These are phyloP conservation scores for Pseudobourletiella spinata DNA, from an alignment of 1,140 invertebrate genomes.

Conservation along the genomic window DNA sequence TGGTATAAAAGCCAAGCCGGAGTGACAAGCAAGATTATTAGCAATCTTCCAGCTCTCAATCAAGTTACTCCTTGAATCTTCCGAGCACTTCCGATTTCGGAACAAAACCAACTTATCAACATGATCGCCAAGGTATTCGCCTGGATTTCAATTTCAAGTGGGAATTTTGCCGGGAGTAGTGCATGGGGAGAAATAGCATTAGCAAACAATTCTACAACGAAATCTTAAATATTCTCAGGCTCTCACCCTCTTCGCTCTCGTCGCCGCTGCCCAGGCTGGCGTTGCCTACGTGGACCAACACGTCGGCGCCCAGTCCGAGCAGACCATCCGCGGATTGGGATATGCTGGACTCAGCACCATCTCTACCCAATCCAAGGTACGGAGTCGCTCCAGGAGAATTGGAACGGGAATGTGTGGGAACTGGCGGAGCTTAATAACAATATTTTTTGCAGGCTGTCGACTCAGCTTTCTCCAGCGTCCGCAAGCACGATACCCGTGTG, in stretches of 20 bases:
- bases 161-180: neutral
- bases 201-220: neutral
- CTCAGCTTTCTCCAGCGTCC: constrained; percentile 58
- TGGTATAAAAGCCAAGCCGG: no score
- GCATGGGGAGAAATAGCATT: neutral
- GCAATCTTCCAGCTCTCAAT: neutral
- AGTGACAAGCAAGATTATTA: no score
- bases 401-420: no score
- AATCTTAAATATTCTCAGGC: neutral
- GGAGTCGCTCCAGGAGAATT: no score
- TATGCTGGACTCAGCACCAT: constrained; percentile 4
- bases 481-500: constrained; percentile 53
- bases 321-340: constrained; percentile 14
- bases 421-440: no score
- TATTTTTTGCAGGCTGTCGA: constrained; percentile 41
- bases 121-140: neutral
- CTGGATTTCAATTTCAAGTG: neutral
- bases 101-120: neutral
- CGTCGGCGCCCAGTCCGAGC: constrained; percentile 18
- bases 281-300: neutral
- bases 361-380: constrained; percentile 20
- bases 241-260: constrained; percentile 1
- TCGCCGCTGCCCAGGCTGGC: constrained; percentile 4
- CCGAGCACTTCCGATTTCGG: neutral
- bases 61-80: neutral